Conservation (phyloP, 1,140 invertebrate genomes). For the Samia ricini region DNA sequence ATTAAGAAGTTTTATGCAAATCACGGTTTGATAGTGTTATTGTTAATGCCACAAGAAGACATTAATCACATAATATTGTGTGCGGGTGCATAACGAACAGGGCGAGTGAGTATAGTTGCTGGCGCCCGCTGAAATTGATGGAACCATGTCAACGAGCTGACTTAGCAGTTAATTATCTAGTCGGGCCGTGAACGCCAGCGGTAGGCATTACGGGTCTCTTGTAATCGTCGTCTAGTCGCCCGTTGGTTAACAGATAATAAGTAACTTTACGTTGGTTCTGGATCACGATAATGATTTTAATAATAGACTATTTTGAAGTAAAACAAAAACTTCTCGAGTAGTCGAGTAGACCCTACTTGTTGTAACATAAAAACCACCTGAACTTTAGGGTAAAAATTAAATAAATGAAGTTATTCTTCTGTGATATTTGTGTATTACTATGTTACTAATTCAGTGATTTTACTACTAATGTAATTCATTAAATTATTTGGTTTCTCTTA, state of each 20-base stretch:
- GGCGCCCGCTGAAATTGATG: conserved; percentile 44
- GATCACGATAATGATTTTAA: neutral
- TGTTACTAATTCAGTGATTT: no score
- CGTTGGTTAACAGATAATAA: neutral
- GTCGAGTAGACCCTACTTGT: neutral
- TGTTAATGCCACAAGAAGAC: conserved; percentile 49
- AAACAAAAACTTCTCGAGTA: neutral
- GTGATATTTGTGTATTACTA: neutral
- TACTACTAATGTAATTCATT: no score
- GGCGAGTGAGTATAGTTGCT: conserved; percentile 22
- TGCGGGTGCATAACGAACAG: conserved; percentile 46
- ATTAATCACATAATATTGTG: conserved; percentile 66
- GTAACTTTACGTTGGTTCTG: neutral
- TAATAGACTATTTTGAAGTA: neutral
- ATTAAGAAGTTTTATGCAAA: conserved; percentile 71
- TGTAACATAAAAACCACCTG: neutral
- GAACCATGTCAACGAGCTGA: conserved; percentile 45
- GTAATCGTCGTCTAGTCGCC: neutral
- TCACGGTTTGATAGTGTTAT: conserved; percentile 50
- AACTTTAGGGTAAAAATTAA: neutral
- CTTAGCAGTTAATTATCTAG: conserved; percentile 46
- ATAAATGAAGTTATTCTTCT: neutral
- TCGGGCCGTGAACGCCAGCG: neutral
- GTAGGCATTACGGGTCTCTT: neutral
- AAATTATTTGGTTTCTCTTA: no score